Conservation (phyloP, 1,140 invertebrate species). For the Diorhabda carinulata region DNA sequence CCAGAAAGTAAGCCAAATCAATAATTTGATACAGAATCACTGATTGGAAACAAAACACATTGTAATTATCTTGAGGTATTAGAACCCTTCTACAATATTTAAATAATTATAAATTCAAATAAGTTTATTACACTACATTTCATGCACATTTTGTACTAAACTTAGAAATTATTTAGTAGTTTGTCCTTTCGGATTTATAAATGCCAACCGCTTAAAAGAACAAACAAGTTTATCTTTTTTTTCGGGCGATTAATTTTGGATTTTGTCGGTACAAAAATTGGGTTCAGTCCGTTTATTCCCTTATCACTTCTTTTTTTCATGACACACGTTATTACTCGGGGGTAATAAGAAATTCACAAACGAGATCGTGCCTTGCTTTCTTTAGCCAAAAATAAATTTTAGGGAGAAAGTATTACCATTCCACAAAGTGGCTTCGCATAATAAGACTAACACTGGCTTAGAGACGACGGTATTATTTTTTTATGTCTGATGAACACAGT, state of each 20-base stretch:
- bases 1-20: no score
- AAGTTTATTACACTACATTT: no score
- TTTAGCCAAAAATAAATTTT: neutral
- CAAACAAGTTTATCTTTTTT: neutral
- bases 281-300: conserved; percentile 1
- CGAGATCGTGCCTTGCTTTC: neutral
- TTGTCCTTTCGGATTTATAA: conserved; percentile 5
- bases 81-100: no score
- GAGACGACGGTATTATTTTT: conserved; percentile 1
- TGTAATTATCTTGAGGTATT: no score
- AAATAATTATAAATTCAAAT: no score
- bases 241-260: conserved; percentile 2
- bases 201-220: conserved; percentile 1
- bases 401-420: neutral
- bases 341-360: conserved; percentile 2
- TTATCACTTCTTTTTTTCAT: neutral
- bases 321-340: neutral
- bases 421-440: neutral
- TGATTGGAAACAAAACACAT: no score
- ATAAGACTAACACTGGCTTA: neutral
- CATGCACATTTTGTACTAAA: no score
- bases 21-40: no score
- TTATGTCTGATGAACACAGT: conserved; percentile 2
- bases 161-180: no score
- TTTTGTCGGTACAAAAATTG: conserved; percentile 1